A percentile compares a stretch with the other conserved stretches of the same genome.
These are phyloP conservation scores for Abrostola tripartita DNA, from an alignment of 2,888 invertebrate species.

Conservation along the genomic window DNA sequence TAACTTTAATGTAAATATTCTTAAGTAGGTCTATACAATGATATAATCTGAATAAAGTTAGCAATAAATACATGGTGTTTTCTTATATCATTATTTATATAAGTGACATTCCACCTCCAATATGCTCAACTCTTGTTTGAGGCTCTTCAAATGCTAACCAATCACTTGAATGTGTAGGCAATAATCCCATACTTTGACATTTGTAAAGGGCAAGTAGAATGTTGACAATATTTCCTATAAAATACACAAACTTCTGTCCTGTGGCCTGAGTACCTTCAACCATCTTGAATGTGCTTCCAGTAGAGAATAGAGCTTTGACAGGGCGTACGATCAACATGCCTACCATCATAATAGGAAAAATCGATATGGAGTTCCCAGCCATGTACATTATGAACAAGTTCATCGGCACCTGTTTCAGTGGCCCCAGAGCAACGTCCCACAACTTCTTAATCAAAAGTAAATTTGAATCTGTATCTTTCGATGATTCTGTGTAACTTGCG, in stretches of 20 bases:
- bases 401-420: constrained; percentile 99
- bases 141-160: constrained; percentile 99
- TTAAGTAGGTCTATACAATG: constrained; percentile 75
- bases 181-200: constrained; percentile 98
- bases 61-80: constrained; percentile 57
- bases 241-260: constrained; percentile 97
- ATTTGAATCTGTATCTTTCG: constrained; percentile 94
- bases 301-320: constrained; percentile 97
- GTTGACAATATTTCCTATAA: constrained; percentile 97
- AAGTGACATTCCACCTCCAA: constrained; percentile 93
- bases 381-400: constrained; percentile 99
- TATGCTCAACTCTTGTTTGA: constrained; percentile 94
- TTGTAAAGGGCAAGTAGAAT: constrained; percentile 97
- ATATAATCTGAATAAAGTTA: constrained; percentile 70
- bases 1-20: constrained; percentile 76
- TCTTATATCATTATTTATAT: constrained; percentile 73
- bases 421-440: constrained; percentile 98
- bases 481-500: constrained; percentile 92
- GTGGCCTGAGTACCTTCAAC: constrained; percentile 97
- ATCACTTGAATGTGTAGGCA: constrained; percentile 99
- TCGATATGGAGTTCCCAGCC: constrained; percentile 99
- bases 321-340: constrained; percentile 99
- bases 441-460: constrained; percentile 97
- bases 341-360: constrained; percentile 99
- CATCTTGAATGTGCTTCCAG: constrained; percentile 96